A percentile compares a stretch with the other conserved stretches of the same genome.
Evolutionary conservation across 2,797 vertebrate species (phyloP).

Genomic region (Bradypodion pumilum): DNA sequence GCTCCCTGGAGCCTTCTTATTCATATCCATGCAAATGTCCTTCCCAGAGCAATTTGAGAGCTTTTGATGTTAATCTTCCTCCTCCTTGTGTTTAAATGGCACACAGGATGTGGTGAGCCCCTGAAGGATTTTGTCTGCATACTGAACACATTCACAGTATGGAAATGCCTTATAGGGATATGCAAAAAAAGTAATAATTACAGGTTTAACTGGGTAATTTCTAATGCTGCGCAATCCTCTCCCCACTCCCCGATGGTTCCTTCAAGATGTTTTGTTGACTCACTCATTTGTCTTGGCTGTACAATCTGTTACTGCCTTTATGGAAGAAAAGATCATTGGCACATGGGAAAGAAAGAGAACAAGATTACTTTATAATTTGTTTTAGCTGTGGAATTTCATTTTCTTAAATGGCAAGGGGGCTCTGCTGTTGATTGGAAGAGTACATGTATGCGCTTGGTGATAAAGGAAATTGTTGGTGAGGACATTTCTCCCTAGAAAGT

Average conservation of each 20-base stretch:
- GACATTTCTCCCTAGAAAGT: too few relatives aligned
- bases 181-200: background rate
- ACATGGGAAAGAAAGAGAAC: background rate
- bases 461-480: background rate
- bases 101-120: conserved; percentile 52
- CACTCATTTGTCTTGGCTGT: conserved; percentile 15
- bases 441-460: background rate
- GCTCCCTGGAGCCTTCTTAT: background rate
- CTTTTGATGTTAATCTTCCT: conserved; percentile 45
- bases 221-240: background rate
- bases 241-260: background rate
- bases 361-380: background rate
- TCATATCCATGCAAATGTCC: conserved; percentile 32
- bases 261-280: background rate
- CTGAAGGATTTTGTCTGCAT: background rate
- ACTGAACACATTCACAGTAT: conserved; percentile 16
- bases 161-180: background rate
- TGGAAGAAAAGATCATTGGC: conserved; percentile 3
- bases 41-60: conserved; percentile 18
- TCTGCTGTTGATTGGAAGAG: background rate
- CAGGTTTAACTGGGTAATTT: conserved; percentile 4
- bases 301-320: background rate
- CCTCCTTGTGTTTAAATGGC: background rate
- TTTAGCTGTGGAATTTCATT: background rate
- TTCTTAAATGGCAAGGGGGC: background rate